Conservation (phyloP, 2,888 invertebrate species). For the Heliconius sara region DNA sequence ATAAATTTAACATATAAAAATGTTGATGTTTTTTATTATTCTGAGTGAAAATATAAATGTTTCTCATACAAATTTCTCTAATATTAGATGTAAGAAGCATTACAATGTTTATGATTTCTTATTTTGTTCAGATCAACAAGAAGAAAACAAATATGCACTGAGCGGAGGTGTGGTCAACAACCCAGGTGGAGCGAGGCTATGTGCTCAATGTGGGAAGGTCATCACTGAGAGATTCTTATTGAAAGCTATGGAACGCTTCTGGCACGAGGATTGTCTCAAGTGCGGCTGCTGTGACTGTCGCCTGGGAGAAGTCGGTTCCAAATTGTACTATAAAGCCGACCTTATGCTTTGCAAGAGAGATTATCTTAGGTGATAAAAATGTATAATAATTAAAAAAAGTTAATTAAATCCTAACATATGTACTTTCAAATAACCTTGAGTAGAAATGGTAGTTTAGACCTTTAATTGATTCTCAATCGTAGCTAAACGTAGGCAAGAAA, state of each 20-base stretch:
- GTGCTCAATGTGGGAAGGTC: slow-evolving; percentile 93
- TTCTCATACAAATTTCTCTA: neutral
- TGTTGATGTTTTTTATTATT: neutral
- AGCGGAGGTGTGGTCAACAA: slow-evolving; percentile 62
- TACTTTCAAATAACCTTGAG: neutral
- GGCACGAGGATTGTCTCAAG: slow-evolving; percentile 97
- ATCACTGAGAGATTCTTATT: slow-evolving; percentile 93
- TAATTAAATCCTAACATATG: neutral
- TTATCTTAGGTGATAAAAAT: slow-evolving; percentile 90
- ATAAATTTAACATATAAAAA: no score
- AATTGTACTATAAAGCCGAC: slow-evolving; percentile 95
- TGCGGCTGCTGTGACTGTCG: slow-evolving; percentile 96
- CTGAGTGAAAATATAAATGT: neutral
- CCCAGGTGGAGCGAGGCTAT: slow-evolving; percentile 84
- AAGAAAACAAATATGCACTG: slow-evolving; percentile 75
- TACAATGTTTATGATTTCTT: neutral
- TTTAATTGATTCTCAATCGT: neutral
- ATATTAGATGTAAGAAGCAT: neutral
- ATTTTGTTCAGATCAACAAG: slow-evolving; percentile 73
- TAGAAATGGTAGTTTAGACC: no score
- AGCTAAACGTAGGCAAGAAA: neutral
- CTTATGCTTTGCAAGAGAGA: slow-evolving; percentile 95
- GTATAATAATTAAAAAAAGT: neutral
- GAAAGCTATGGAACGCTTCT: slow-evolving; percentile 94
- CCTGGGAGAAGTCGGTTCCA: slow-evolving; percentile 96